phyloP scores from a whole-genome alignment of 2,888 invertebrate genomes.

The Drosophila niveifrons region DNA sequence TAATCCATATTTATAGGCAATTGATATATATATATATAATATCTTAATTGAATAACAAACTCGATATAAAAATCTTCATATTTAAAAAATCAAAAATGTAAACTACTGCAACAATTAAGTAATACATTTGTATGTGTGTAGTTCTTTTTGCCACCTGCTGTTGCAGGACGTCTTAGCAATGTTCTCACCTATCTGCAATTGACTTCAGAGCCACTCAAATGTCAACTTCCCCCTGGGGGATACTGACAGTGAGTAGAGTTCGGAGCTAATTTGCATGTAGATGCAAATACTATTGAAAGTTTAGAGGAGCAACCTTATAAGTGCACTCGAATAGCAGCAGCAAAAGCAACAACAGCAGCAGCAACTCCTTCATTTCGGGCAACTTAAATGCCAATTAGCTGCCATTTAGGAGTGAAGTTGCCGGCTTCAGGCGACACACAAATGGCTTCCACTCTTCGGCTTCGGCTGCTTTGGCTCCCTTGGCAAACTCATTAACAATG shows the following conservation, averaged over 20 bases:
- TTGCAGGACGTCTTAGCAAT: constrained; percentile 1
- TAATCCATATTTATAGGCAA: too few relatives aligned
- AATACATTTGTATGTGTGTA: too few relatives aligned
- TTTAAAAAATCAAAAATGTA: too few relatives aligned
- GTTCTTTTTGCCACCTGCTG: background rate
- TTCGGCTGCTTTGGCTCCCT: background rate
- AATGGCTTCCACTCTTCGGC: background rate
- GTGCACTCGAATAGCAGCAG: constrained; percentile 45
- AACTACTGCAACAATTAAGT: too few relatives aligned
- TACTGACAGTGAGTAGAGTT: constrained; percentile 5
- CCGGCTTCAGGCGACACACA: constrained; percentile 19
- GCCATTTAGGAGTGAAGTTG: constrained; percentile 56
- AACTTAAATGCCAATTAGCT: constrained; percentile 78
- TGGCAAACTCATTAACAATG: constrained; percentile 70
- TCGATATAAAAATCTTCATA: too few relatives aligned
- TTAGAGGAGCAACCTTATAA: constrained; percentile 53
- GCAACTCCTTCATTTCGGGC: constrained; percentile 44
- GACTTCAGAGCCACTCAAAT: constrained; percentile 26
- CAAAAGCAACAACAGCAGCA: background rate
- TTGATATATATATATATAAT: too few relatives aligned
- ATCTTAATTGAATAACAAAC: too few relatives aligned
- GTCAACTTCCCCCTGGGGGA: constrained; percentile 26
- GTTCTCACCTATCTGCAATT: constrained; percentile 10
- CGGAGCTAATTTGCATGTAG: constrained; percentile 58
- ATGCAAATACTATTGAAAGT: constrained; percentile 9